Percentiles rank a stretch among this genome's conserved stretches.
These are phyloP conservation scores for Dolichopus griseipennis DNA, from an alignment of 2,888 invertebrate genomes.

Conservation along the genomic window DNA sequence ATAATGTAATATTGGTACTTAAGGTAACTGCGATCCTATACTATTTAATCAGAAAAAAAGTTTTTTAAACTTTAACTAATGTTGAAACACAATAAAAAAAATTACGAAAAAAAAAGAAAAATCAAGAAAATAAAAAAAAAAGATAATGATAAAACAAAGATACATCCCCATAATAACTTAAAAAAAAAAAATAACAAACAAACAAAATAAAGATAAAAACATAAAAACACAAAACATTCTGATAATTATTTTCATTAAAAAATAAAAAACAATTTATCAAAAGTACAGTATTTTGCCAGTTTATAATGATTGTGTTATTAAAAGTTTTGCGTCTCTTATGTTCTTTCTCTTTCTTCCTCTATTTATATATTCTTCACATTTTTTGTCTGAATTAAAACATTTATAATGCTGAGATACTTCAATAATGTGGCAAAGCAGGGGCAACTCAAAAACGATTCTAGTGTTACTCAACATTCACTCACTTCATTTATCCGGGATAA, in stretches of 20 bases:
- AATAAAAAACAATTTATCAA: not conserved
- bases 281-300: not conserved
- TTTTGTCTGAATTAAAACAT: no score
- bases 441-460: no score
- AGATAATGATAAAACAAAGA: not conserved
- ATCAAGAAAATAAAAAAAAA: not conserved
- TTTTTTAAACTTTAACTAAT: not conserved
- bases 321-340: no score
- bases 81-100: not conserved
- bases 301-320: not conserved
- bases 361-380: no score
- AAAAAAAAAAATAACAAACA: not conserved
- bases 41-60: not conserved
- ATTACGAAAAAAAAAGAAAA: no score
- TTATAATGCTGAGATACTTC: no score
- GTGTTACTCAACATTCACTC: no score
- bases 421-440: no score
- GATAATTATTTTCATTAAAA: not conserved
- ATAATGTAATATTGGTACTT: no score
- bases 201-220: not conserved
- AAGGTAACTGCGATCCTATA: not conserved
- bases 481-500: no score
- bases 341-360: no score
- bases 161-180: not conserved
- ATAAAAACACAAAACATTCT: not conserved